Percentiles rank a stretch among this genome's conserved stretches.
phyloP scores from a whole-genome alignment of 2,888 invertebrate genomes.

The Caenorhabditis uteleia region DNA sequence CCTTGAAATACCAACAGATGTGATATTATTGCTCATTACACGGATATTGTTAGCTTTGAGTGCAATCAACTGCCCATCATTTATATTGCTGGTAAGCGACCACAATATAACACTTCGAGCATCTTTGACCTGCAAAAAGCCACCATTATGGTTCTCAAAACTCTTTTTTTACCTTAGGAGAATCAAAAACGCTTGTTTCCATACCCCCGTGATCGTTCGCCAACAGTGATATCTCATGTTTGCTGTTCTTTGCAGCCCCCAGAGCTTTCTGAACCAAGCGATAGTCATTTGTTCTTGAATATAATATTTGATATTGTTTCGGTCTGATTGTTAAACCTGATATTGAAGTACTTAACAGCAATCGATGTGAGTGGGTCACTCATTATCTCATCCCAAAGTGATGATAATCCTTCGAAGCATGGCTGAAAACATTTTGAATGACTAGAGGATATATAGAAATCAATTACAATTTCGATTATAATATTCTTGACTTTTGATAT shows the following conservation, averaged over 20 bases:
- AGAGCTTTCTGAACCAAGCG: constrained; percentile 18
- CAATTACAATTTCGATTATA: constrained; percentile 33
- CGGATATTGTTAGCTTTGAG: constrained; percentile 28
- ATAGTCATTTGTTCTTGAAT: constrained; percentile 32
- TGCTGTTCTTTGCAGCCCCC: constrained; percentile 9
- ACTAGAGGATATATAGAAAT: background rate
- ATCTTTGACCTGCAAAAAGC: constrained; percentile 10
- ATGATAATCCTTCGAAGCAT: constrained; percentile 36
- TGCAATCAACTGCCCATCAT: constrained; percentile 17
- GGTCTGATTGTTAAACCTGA: constrained; percentile 13
- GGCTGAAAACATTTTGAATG: constrained; percentile 17
- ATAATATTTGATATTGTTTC: too few relatives aligned
- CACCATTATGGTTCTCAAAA: background rate
- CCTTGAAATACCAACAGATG: constrained; percentile 10
- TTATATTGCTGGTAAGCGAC: constrained; percentile 30
- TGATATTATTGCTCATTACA: constrained; percentile 23
- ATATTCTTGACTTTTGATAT: constrained; percentile 24
- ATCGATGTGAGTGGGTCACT: constrained; percentile 6
- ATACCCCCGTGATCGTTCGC: constrained; percentile 14
- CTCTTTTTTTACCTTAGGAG: background rate
- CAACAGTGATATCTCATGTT: constrained; percentile 19
- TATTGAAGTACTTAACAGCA: constrained; percentile 24
- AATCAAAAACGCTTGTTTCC: constrained; percentile 1
- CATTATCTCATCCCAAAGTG: constrained; percentile 23
- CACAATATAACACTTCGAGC: constrained; percentile 33